Conservation (phyloP, 37 sponge, comb jelly and placozoan species). For the Halichondria panicea region DNA sequence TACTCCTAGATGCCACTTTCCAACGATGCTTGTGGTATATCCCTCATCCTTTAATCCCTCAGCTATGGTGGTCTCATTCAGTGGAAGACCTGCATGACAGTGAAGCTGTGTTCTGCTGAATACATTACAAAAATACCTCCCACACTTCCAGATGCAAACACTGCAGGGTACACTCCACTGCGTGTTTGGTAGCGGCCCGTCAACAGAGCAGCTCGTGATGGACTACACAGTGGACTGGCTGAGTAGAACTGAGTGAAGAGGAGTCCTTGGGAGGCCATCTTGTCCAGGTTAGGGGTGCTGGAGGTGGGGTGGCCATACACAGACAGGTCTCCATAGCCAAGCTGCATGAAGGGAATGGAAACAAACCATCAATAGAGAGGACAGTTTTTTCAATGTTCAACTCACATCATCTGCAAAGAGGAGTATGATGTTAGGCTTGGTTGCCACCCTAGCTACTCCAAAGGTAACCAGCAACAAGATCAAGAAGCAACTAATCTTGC, state of each 20-base stretch:
- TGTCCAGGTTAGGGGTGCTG: conserved; percentile 72
- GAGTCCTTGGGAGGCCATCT: conserved; percentile 70
- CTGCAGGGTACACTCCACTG: conserved; percentile 70
- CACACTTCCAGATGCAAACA: conserved; percentile 39
- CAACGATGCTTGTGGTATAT: conserved; percentile 72
- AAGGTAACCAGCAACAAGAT: no score
- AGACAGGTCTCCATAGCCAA: conserved; percentile 71
- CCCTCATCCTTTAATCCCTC: conserved; percentile 67
- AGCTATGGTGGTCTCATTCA: conserved; percentile 80
- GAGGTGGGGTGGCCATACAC: conserved; percentile 82
- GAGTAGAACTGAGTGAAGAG: conserved; percentile 63
- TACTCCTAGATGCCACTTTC: conserved; percentile 88
- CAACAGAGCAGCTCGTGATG: conserved; percentile 72
- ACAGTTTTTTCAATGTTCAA: no score
- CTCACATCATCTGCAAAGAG: conserved; percentile 84
- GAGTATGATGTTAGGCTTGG: conserved; percentile 73
- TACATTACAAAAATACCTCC: no score
- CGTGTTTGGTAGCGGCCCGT: conserved; percentile 74
- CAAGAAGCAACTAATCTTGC: no score
- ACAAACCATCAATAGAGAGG: no score
- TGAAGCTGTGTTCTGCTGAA: no score
- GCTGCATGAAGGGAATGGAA: no score
- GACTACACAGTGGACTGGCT: conserved; percentile 67
- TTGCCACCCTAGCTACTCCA: no score
- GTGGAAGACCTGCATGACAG: conserved; percentile 57